phyloP scores from a whole-genome alignment of 2,888 invertebrate species.

The Torymus texanus region DNA sequence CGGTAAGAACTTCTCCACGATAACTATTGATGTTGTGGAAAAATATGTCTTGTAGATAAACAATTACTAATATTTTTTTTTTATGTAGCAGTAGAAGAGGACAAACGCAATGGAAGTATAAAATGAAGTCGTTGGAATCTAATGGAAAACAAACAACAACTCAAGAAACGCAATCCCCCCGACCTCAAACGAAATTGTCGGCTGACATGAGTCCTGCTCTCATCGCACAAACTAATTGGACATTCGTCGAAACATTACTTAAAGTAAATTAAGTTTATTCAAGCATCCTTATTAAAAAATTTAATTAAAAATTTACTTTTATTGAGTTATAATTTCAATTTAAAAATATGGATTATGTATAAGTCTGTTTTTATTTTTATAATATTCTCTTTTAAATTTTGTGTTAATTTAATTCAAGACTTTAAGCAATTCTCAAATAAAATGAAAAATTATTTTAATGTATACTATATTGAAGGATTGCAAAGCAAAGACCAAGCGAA shows the following conservation, averaged over 20 bases:
- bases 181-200: slow-evolving; percentile 77
- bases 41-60: not conserved
- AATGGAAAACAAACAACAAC: slow-evolving; percentile 69
- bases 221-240: slow-evolving; percentile 97
- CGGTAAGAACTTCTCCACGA: slow-evolving; percentile 68
- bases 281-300: slow-evolving; percentile 1
- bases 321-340: too few relatives aligned
- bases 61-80: slow-evolving; percentile 20
- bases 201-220: slow-evolving; percentile 88
- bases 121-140: slow-evolving; percentile 73
- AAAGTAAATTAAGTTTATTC: slow-evolving; percentile 79
- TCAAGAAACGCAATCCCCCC: slow-evolving; percentile 73
- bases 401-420: too few relatives aligned
- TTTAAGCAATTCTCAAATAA: too few relatives aligned
- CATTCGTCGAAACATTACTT: slow-evolving; percentile 96
- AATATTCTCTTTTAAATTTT: too few relatives aligned
- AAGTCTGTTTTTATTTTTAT: too few relatives aligned
- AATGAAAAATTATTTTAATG: not conserved
- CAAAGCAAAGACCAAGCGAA: slow-evolving; percentile 96
- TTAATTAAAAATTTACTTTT: not conserved
- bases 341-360: too few relatives aligned
- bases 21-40: slow-evolving; percentile 49
- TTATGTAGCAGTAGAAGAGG: slow-evolving; percentile 70
- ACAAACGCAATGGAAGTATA: slow-evolving; percentile 74
- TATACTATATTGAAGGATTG: slow-evolving; percentile 81